phyloP scores from a whole-genome alignment of 2,888 invertebrate species.

The Euplexia lucipara region DNA sequence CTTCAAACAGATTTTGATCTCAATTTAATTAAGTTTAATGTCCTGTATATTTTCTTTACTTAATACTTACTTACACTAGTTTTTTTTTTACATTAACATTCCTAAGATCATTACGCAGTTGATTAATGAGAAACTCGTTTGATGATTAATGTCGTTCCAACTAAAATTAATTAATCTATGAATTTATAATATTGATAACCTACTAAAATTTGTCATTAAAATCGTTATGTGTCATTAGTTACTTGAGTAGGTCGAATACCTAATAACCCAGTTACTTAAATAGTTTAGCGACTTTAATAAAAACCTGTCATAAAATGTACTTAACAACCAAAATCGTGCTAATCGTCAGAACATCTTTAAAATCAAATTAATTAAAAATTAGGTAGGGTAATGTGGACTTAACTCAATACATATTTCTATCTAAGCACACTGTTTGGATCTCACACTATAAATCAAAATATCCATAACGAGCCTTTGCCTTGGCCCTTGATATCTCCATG shows the following conservation, averaged over 20 bases:
- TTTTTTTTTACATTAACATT: slow-evolving; percentile 15
- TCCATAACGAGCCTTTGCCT: slow-evolving; percentile 23
- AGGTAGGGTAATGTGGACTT: neutral
- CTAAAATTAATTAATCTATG: slow-evolving; percentile 27
- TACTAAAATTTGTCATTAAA: slow-evolving; percentile 15
- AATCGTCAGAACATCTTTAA: slow-evolving; percentile 1
- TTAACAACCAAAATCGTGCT: neutral
- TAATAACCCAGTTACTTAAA: slow-evolving; percentile 21
- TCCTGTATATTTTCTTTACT: slow-evolving; percentile 2
- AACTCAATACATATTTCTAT: neutral
- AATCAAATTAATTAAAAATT: neutral
- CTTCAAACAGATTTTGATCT: slow-evolving; percentile 35
- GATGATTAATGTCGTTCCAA: slow-evolving; percentile 24
- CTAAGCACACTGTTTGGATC: slow-evolving; percentile 3
- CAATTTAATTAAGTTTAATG: slow-evolving; percentile 25
- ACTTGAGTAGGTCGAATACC: neutral
- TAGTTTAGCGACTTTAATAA: neutral
- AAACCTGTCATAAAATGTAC: too few relatives aligned
- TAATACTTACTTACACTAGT: slow-evolving; percentile 10
- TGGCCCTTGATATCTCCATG: slow-evolving; percentile 36
- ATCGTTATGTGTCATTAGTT: slow-evolving; percentile 22
- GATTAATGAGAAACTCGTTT: slow-evolving; percentile 25
- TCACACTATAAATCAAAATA: slow-evolving; percentile 44
- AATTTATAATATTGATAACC: slow-evolving; percentile 34
- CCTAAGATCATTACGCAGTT: slow-evolving; percentile 12